Evolutionary conservation across 1,140 invertebrate genomes (phyloP).

Genomic region (Drosophila pallidifrons): DNA sequence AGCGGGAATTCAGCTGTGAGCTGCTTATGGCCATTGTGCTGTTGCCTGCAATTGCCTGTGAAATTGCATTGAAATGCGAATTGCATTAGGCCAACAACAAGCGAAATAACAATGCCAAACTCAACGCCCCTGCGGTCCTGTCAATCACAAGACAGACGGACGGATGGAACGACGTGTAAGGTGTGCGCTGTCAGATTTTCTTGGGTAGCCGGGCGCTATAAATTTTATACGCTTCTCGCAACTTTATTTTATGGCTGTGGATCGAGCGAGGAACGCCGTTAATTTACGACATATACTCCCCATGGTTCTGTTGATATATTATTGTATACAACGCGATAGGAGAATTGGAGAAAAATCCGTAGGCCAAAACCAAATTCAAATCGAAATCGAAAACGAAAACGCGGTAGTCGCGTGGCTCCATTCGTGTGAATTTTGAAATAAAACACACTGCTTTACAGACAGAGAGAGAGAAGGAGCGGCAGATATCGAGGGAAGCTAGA

Average conservation of each 20-base stretch:
- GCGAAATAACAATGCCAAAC: slow-evolving; percentile 27
- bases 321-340: slow-evolving; percentile 66
- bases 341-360: slow-evolving; percentile 6
- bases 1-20: slow-evolving; percentile 44
- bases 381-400: slow-evolving; percentile 7
- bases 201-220: slow-evolving; percentile 68
- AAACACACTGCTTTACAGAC: slow-evolving; percentile 67
- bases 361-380: slow-evolving; percentile 17
- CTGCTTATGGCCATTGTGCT: slow-evolving; percentile 72
- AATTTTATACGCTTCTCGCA: slow-evolving; percentile 83
- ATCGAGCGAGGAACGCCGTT: slow-evolving; percentile 72
- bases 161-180: slow-evolving; percentile 44
- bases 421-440: slow-evolving; percentile 79
- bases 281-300: slow-evolving; percentile 84
- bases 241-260: slow-evolving; percentile 78
- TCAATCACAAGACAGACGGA: slow-evolving; percentile 61
- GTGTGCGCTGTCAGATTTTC: slow-evolving; percentile 80
- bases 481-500: neutral
- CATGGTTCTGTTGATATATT: slow-evolving; percentile 62
- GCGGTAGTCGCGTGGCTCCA: slow-evolving; percentile 21
- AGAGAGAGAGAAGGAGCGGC: neutral
- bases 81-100: slow-evolving; percentile 59
- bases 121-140: slow-evolving; percentile 71
- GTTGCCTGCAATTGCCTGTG: slow-evolving; percentile 73
- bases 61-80: slow-evolving; percentile 80